Evolutionary conservation across 2,797 vertebrate species (phyloP).

Genomic region (Anguilla megastoma): DNA sequence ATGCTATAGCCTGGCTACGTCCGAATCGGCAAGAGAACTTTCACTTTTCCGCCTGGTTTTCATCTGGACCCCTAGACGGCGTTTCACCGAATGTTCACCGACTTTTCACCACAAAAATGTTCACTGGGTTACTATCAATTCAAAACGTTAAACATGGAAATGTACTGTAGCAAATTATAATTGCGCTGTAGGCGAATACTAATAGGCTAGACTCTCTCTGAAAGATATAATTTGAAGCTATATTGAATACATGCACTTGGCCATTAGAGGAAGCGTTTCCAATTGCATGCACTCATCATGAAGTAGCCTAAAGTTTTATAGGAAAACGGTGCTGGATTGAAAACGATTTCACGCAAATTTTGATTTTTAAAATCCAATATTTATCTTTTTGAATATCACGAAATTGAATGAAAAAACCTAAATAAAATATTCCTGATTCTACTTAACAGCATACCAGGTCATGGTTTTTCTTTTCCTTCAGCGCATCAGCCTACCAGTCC

Average conservation of each 20-base stretch:
- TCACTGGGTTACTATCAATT: neutral
- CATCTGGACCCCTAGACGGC: neutral
- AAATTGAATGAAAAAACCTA: neutral
- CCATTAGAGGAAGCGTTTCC: neutral
- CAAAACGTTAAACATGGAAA: neutral
- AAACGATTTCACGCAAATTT: neutral
- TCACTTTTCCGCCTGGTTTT: too few species aligned
- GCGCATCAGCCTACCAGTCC: neutral
- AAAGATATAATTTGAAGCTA: neutral
- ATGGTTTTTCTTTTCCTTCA: neutral
- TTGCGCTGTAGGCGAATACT: neutral
- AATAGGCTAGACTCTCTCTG: neutral
- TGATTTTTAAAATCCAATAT: neutral
- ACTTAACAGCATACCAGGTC: neutral
- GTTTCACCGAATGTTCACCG: neutral
- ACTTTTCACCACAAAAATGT: too few species aligned
- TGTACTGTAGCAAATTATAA: neutral
- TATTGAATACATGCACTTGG: neutral
- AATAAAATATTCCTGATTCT: neutral
- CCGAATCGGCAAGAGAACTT: too few species aligned
- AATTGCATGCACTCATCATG: neutral
- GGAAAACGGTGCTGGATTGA: neutral
- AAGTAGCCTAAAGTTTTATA: neutral
- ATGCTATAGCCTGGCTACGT: too few species aligned
- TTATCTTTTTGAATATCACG: neutral